Conservation (phyloP, 1,140 invertebrate species). For the Apolygus lucorum region DNA sequence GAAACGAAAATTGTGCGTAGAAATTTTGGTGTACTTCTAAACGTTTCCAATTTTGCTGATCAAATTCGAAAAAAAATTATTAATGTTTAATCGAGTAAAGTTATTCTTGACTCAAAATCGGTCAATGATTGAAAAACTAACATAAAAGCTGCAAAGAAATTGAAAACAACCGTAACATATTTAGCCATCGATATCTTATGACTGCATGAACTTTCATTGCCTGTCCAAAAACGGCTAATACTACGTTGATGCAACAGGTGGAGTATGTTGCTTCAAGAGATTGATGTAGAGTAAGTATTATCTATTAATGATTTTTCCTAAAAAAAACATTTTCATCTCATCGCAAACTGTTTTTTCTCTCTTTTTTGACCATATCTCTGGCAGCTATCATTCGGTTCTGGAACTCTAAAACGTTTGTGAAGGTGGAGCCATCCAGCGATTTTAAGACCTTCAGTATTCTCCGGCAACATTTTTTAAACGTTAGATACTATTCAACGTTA, state of each 20-base stretch:
- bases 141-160: no score
- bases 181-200: no score
- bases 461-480: background rate
- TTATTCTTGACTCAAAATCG: no score
- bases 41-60: no score
- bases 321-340: background rate
- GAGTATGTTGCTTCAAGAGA: conserved; percentile 8
- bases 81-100: no score
- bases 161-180: no score
- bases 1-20: no score
- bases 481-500: background rate
- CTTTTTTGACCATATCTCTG: background rate
- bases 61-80: no score
- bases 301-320: background rate
- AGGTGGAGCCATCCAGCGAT: conserved; percentile 15
- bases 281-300: conserved; percentile 13
- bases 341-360: background rate
- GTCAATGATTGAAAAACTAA: no score
- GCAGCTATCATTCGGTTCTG: conserved; percentile 30
- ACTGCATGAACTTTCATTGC: no score
- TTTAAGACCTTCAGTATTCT: conserved; percentile 5
- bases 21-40: no score
- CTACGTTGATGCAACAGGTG: conserved; percentile 3
- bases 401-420: conserved; percentile 21
- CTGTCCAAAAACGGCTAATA: background rate